Evolutionary conservation across 2,113 vertebrate species (phyloP), one percentile per base, ranked within the genome.

Genomic region (Lampris megalopsis): DNA sequence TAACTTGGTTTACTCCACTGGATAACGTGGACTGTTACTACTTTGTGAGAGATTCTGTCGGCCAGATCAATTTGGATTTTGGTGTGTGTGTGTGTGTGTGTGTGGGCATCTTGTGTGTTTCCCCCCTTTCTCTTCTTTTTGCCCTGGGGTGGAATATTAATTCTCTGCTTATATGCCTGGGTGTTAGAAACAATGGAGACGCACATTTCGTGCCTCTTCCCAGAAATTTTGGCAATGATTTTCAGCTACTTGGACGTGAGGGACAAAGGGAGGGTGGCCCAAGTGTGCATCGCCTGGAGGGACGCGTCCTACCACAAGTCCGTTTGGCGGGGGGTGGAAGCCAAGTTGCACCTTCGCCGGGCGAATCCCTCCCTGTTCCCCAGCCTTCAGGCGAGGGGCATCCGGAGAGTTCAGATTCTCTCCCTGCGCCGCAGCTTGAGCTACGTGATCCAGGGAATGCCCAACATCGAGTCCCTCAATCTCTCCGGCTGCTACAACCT

Each of bases 121-220:
- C n/a, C n/a, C n/a, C n/a, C n/a, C n/a, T n/a, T n/a, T 48, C 24
- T 71, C 42, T 76, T 80, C 84, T 87, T 83, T 84, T 79, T 80
- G 80, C 86, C 79, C 83, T 77, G 91, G 90, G 86, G 84, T 81
- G 90, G 88, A 92, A 88, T 88, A 87, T 90, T 91, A 77, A 83
- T 90, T 92, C 81, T 38, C 7, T 50, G 63, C 63, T 91, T 92
- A 88, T 92, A 92, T 92, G 91, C 88, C 86, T 94, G 97, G 97
- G 97, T 96, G 96, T 98, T 99, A 98, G 97, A 91, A 97, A 99
- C 94, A 95, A 98, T 98, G 97, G 97, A 98, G 96, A 98, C 96
- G 90, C 97, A 98, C 95, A 96, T 98, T 93, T 98, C 97, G 81
- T 97, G 97, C 93, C 92, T 99, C 94, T 99, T 98, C 92, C 97